Conservation (phyloP, 2,888 invertebrate species). For the Scaptomyza reducta region DNA sequence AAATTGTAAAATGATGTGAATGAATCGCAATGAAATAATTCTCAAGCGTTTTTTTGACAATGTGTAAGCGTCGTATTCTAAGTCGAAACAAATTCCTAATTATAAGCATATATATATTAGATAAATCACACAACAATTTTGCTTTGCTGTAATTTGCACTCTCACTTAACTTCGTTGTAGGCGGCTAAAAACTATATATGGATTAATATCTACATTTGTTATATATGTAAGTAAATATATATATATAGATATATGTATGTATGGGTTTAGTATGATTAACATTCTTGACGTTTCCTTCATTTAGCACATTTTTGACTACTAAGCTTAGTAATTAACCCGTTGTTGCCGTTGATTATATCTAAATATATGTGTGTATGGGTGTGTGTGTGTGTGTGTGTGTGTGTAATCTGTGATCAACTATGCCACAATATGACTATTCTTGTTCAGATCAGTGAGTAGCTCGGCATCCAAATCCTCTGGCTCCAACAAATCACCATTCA, state of each 20-base stretch:
- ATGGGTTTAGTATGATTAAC: conserved; percentile 56
- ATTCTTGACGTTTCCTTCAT: conserved; percentile 52
- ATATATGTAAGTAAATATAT: conserved; percentile 58
- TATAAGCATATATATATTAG: conserved; percentile 50
- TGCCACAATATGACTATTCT: conserved; percentile 84
- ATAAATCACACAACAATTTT: conserved; percentile 74
- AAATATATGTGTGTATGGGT: not conserved
- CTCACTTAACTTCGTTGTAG: conserved; percentile 71
- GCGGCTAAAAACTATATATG: conserved; percentile 66
- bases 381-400: not conserved
- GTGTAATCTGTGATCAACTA: conserved; percentile 60
- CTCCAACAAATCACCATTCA: conserved; percentile 83
- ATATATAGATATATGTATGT: conserved; percentile 26
- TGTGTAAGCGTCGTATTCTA: conserved; percentile 53
- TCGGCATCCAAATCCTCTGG: conserved; percentile 83
- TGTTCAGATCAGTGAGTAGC: conserved; percentile 83
- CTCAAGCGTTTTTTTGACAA: conserved; percentile 59
- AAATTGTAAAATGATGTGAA: conserved; percentile 44
- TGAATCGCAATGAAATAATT: conserved; percentile 70
- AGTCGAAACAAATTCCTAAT: conserved; percentile 45
- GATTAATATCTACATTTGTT: conserved; percentile 24
- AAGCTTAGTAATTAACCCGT: conserved; percentile 76
- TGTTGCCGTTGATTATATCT: conserved; percentile 34
- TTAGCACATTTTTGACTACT: conserved; percentile 73
- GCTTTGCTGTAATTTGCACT: conserved; percentile 61